Percentiles rank a stretch among this genome's conserved stretches.
Evolutionary conservation across 2,888 invertebrate genomes (phyloP).

Genomic region (Heliconius hortense): DNA sequence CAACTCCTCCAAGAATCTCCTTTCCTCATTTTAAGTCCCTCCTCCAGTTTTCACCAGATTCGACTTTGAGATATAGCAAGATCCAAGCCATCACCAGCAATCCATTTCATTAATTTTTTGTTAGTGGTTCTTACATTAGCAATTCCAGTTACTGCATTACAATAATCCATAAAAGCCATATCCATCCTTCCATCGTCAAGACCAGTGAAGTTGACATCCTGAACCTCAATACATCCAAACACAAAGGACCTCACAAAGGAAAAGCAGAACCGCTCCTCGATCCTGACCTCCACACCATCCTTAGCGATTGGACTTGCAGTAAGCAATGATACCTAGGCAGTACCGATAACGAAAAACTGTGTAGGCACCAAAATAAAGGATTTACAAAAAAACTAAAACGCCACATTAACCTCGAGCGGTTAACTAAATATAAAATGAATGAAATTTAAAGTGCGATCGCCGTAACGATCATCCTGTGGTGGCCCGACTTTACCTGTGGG

Average conservation of each 20-base stretch:
- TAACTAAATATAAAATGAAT: slow-evolving; percentile 42
- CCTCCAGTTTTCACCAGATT: neutral
- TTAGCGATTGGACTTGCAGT: slow-evolving; percentile 3
- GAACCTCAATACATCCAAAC: slow-evolving; percentile 13
- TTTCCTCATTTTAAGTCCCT: neutral
- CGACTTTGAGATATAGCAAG: neutral
- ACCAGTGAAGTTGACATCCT: slow-evolving; percentile 6
- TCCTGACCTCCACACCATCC: neutral
- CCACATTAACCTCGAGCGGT: slow-evolving; percentile 24
- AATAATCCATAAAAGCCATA: neutral
- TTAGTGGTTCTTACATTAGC: neutral
- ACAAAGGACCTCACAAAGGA: slow-evolving; percentile 13
- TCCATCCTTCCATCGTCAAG: neutral
- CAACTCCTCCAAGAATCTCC: neutral
- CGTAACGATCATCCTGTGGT: slow-evolving; percentile 71
- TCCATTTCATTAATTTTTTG: neutral
- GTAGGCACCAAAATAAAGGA: slow-evolving; percentile 45
- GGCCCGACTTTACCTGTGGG: slow-evolving; percentile 75
- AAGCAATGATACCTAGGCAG: slow-evolving; percentile 67
- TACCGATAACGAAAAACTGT: slow-evolving; percentile 53
- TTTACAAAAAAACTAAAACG: slow-evolving; percentile 32
- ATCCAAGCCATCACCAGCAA: neutral
- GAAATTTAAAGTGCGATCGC: slow-evolving; percentile 65
- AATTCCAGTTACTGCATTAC: neutral
- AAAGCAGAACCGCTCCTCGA: neutral